Conservation (phyloP, 2,888 invertebrate genomes). For the Dermolepida albohirtum region DNA sequence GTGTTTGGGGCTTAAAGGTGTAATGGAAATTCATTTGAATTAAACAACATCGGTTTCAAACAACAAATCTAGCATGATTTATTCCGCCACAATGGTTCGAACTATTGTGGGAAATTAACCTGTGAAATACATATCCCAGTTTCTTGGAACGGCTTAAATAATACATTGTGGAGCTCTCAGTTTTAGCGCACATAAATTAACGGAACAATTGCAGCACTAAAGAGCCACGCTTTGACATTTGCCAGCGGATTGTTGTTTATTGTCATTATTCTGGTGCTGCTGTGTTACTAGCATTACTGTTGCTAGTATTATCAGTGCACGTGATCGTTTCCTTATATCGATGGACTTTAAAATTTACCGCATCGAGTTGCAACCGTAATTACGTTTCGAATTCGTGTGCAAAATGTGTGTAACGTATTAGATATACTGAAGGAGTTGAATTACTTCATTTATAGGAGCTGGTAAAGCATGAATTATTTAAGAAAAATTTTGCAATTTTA, state of each 20-base stretch:
- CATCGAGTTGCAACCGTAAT: slow-evolving; percentile 5
- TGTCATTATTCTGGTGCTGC: slow-evolving; percentile 17
- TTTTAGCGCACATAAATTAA: slow-evolving; percentile 41
- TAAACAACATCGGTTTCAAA: slow-evolving; percentile 33
- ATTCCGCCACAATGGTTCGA: slow-evolving; percentile 36
- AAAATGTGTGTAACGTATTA: neutral
- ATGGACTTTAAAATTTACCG: slow-evolving; percentile 14
- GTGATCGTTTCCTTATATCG: slow-evolving; percentile 23
- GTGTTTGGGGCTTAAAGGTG: slow-evolving; percentile 5
- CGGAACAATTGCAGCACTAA: slow-evolving; percentile 34
- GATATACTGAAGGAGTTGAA: no score
- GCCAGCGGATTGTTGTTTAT: slow-evolving; percentile 33
- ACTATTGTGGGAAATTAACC: slow-evolving; percentile 42
- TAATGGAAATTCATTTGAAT: slow-evolving; percentile 32
- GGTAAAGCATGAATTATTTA: no score
- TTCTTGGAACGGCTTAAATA: slow-evolving; percentile 43
- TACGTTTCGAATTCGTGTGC: neutral
- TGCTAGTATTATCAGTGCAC: neutral
- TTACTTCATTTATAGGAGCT: no score
- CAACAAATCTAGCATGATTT: slow-evolving; percentile 39
- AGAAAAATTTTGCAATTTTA: no score
- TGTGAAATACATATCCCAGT: slow-evolving; percentile 39
- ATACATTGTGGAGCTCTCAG: slow-evolving; percentile 34
- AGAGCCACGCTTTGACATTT: slow-evolving; percentile 33
- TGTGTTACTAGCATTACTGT: slow-evolving; percentile 10